Percentiles rank a stretch among this genome's conserved stretches.
These are phyloP conservation scores for Parasteatoda lunata DNA, from an alignment of 2,888 invertebrate genomes.

Conservation along the genomic window DNA sequence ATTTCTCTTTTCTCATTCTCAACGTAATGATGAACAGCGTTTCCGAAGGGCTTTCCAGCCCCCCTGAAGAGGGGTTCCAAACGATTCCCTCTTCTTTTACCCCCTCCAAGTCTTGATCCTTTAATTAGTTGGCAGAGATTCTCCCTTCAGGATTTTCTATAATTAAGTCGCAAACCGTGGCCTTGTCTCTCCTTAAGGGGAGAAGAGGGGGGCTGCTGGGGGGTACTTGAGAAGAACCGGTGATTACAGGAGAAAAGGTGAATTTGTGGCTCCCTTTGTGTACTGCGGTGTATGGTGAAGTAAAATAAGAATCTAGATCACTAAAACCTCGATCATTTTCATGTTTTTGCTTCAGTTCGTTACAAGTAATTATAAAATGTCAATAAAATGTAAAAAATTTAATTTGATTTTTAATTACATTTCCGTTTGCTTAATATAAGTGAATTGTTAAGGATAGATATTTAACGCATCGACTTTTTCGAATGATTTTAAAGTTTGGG, in stretches of 20 bases:
- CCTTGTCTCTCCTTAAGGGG: background rate
- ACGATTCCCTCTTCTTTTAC: constrained; percentile 7
- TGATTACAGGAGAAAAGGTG: constrained; percentile 44
- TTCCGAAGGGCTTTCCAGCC: constrained; percentile 34
- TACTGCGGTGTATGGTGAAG: too few species aligned
- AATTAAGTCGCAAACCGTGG: constrained; percentile 60
- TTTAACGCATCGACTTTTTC: too few species aligned
- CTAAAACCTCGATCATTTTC: too few species aligned
- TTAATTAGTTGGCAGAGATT: constrained; percentile 67
- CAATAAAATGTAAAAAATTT: too few species aligned
- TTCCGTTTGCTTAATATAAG: too few species aligned
- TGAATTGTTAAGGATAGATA: too few species aligned
- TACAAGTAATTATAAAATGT: too few species aligned
- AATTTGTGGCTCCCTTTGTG: constrained; percentile 26
- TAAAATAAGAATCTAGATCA: too few species aligned
- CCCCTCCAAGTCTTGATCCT: constrained; percentile 61
- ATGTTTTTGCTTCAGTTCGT: too few species aligned
- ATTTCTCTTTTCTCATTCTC: background rate
- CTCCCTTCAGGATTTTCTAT: constrained; percentile 66
- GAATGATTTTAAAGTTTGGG: background rate
- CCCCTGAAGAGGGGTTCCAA: constrained; percentile 38
- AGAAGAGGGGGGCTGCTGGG: constrained; percentile 10
- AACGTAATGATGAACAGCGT: constrained; percentile 66
- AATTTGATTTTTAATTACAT: too few species aligned
- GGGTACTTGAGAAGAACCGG: constrained; percentile 17